Evolutionary conservation across 2,113 vertebrate species (phyloP), one percentile per base, ranked within the genome.

Genomic region (Lagopus muta): DNA sequence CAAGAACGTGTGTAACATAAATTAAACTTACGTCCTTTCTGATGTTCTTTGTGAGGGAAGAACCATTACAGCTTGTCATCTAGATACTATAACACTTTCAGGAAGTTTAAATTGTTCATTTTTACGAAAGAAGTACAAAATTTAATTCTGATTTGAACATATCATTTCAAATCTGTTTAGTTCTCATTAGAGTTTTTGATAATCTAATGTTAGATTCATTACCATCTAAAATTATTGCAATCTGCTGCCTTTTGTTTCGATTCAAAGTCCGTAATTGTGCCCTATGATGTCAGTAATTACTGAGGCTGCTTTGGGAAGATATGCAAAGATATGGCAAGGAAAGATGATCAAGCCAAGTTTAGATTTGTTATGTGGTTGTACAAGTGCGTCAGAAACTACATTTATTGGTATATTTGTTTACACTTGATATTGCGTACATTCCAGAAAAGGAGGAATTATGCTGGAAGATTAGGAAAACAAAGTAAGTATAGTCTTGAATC

Each of bases 161-260:
- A 20, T 62, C 47, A 36, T 85, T 95, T 94, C 69, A 95, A 96
- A 94, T 40, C 93, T 95, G 82, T 67, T 92, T 95, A 27, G 22
- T 88, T 93, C 66, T 89, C 77, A 90, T 95, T 94, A 93, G 32
- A 18, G 71, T 47, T 88, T 88, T 60, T 79, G 82, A 40, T 93
- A 94, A 96, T 94, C 82, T 95, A 89, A 94, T 95, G 92, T 96
- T 95, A 93, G 84, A 70, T 93, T 69, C 87, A 95, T 95, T 92
- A 88, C 40, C 48, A 73, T 93, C 88, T 94, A 86, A n/a, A 96
- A 86, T 97, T 92, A 90, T 69, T 92, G 38, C 55, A 96, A 75
- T 95, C 73, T 94, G 82, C 91, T 94, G 94, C 45, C 71, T 92
- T 95, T 97, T 89, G 96, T 96, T 96, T 95, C 85, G 78, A 91